Conservation (phyloP, 2,113 vertebrate species). For the Notiomystis cincta region DNA sequence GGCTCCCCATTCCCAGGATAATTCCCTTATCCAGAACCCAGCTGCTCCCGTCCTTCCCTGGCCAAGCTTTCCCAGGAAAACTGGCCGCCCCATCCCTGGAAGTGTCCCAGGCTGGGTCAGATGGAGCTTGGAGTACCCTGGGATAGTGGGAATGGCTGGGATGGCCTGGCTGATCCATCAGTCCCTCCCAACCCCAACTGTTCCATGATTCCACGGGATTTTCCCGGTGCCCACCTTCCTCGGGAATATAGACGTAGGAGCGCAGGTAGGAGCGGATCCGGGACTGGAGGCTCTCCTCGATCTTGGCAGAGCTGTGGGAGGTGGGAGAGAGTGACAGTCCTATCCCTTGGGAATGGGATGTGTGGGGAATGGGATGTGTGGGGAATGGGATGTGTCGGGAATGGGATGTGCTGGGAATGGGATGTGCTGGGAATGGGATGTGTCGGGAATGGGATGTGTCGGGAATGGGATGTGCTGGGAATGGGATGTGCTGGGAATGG, state of each 20-base stretch:
- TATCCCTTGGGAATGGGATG: fast-evolving
- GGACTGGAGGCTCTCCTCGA: slow-evolving; percentile 63
- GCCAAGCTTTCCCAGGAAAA: neutral
- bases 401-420: too few relatives aligned
- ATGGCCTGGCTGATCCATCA: neutral
- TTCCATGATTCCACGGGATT: fast-evolving
- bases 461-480: too few relatives aligned
- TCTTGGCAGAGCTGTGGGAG: slow-evolving; percentile 38
- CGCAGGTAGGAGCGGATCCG: slow-evolving; percentile 52
- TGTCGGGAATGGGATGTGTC: too few relatives aligned
- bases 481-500: neutral
- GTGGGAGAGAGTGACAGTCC: neutral
- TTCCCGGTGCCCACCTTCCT: slow-evolving; percentile 69
- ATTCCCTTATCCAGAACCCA: neutral
- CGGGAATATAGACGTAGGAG: slow-evolving; percentile 78
- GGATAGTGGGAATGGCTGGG: neutral
- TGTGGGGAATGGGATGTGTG: too few relatives aligned
- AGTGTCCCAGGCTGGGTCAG: neutral
- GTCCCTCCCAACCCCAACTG: neutral
- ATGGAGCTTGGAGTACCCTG: fast-evolving
- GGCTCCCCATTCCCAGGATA: neutral
- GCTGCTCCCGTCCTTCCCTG: neutral
- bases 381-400: too few relatives aligned
- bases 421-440: too few relatives aligned
- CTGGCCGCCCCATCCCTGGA: neutral